phyloP scores from a whole-genome alignment of 2,888 invertebrate genomes.

The Patella caerulea region DNA sequence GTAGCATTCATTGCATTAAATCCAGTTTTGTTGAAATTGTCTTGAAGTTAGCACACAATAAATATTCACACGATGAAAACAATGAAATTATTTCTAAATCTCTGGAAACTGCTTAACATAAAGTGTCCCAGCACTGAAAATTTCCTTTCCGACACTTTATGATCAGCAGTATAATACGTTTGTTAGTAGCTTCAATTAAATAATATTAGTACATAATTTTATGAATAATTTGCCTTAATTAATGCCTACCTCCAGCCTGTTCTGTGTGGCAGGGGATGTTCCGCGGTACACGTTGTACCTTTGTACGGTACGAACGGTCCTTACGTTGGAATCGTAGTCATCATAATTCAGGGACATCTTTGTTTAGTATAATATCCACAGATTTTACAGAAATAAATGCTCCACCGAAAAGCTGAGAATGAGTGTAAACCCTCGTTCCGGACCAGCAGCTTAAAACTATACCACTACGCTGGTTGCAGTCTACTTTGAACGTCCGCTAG shows the following conservation, averaged over 20 bases:
- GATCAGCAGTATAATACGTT: too few relatives aligned
- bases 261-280: conserved; percentile 68
- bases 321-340: conserved; percentile 42
- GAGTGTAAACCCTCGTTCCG: background rate
- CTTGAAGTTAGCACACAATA: too few relatives aligned
- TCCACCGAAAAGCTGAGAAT: conserved; percentile 29
- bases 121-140: too few relatives aligned
- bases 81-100: too few relatives aligned
- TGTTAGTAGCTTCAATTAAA: too few relatives aligned
- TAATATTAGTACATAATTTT: too few relatives aligned
- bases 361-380: conserved; percentile 20
- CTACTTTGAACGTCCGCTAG: conserved; percentile 55
- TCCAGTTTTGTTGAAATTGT: too few relatives aligned
- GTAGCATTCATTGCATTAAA: too few relatives aligned
- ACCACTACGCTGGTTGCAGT: conserved; percentile 40
- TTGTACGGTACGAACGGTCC: conserved; percentile 13
- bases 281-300: conserved; percentile 71
- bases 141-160: too few relatives aligned
- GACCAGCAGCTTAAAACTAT: background rate
- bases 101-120: too few relatives aligned
- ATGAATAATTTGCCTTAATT: background rate
- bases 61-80: too few relatives aligned
- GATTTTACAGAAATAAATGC: conserved; percentile 23
- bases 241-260: conserved; percentile 68
- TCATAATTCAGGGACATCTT: too few relatives aligned